Evolutionary conservation across 1,140 invertebrate species (phyloP).

Genomic region (Scaptodrosophila lebanonensis): DNA sequence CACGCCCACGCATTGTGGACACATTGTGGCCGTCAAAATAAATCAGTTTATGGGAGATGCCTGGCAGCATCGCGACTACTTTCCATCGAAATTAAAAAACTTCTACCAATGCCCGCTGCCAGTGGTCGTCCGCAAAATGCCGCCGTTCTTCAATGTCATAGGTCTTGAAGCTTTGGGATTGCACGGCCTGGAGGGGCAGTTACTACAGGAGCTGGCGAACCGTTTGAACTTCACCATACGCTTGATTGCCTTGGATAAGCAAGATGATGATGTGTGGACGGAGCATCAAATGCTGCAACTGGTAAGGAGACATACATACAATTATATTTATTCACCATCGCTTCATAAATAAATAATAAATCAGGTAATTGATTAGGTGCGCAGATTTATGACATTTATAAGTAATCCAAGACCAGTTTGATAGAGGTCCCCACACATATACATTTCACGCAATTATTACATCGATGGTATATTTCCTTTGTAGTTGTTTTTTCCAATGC

Average conservation of each 20-base stretch:
- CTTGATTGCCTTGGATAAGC: slow-evolving; percentile 16
- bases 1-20: slow-evolving; percentile 12
- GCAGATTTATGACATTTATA: too few relatives aligned
- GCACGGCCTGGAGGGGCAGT: slow-evolving; percentile 20
- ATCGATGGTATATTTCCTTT: too few relatives aligned
- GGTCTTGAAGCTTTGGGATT: background rate
- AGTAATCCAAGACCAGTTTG: too few relatives aligned
- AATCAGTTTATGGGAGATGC: slow-evolving; percentile 32
- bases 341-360: too few relatives aligned
- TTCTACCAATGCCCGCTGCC: slow-evolving; percentile 38
- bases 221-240: slow-evolving; percentile 43
- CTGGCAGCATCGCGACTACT: slow-evolving; percentile 35
- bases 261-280: slow-evolving; percentile 4
- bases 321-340: too few relatives aligned
- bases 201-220: slow-evolving; percentile 29
- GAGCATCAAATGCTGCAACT: slow-evolving; percentile 31
- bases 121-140: slow-evolving; percentile 15
- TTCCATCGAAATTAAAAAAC: slow-evolving; percentile 45
- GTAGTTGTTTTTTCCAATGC: too few relatives aligned
- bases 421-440: too few relatives aligned
- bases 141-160: slow-evolving; percentile 41
- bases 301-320: slow-evolving; percentile 1
- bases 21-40: slow-evolving; percentile 11
- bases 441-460: too few relatives aligned
- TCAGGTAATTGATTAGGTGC: too few relatives aligned